These are phyloP conservation scores for Gallinago nigripennis DNA, from an alignment of 2,797 vertebrate genomes.

Conservation along the genomic window DNA sequence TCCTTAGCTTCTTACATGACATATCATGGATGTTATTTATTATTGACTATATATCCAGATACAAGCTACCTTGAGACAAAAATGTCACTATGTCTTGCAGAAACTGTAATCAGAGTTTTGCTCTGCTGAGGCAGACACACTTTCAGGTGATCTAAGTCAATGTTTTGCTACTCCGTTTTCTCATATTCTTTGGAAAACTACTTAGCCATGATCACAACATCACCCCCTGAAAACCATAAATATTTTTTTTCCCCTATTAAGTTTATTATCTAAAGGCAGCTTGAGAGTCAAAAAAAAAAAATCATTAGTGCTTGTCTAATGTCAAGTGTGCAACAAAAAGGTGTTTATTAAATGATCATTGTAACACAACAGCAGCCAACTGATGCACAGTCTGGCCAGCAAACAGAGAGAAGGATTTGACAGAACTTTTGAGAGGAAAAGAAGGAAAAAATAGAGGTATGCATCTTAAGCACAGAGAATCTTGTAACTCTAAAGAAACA, in stretches of 20 bases:
- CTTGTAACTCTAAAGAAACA: neutral
- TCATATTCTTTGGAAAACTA: neutral
- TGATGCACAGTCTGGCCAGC: neutral
- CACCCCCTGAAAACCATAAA: neutral
- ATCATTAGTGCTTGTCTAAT: neutral
- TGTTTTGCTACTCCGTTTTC: neutral
- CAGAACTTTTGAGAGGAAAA: neutral
- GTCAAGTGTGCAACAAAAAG: neutral
- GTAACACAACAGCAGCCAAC: neutral
- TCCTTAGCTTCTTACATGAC: neutral
- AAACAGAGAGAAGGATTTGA: neutral
- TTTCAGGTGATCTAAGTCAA: neutral
- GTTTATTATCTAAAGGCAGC: neutral
- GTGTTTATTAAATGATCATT: neutral
- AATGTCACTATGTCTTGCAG: neutral
- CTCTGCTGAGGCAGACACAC: neutral
- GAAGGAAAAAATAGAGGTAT: rapidly evolving
- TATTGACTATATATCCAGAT: neutral
- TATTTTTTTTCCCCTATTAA: neutral
- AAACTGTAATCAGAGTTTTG: neutral
- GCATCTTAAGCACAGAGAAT: neutral
- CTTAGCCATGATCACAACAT: neutral
- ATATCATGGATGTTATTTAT: neutral
- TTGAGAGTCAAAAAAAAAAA: neutral
- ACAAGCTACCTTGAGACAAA: neutral